Conservation (phyloP, 2,113 vertebrate species). For the Labeo rohita region DNA sequence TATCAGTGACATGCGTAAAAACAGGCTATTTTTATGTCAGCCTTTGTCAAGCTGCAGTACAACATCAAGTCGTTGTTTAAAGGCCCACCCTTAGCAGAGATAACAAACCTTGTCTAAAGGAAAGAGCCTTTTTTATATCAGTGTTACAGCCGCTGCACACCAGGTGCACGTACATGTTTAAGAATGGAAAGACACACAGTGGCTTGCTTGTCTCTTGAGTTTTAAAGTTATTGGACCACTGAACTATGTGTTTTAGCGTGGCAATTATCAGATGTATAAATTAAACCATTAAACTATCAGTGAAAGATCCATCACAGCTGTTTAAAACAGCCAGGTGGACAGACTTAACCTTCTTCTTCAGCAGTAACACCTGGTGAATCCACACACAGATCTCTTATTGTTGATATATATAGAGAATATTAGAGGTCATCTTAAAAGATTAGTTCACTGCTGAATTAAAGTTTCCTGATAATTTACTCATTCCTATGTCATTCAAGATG, state of each 20-base stretch:
- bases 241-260: not conserved
- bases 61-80: conserved; percentile 49
- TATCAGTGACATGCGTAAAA: conserved; percentile 49
- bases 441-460: too few species aligned
- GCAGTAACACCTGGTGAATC: conserved; percentile 32
- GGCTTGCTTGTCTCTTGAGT: not conserved
- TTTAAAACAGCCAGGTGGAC: conserved; percentile 31
- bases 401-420: conserved; percentile 3
- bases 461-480: too few species aligned
- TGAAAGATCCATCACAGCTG: conserved; percentile 28
- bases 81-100: conserved; percentile 43
- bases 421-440: not conserved
- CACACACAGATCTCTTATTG: conserved; percentile 41
- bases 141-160: conserved; percentile 19
- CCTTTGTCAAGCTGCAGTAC: conserved; percentile 47
- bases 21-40: conserved; percentile 47
- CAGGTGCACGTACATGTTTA: not conserved
- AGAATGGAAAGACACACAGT: not conserved
- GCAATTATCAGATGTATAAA: not conserved
- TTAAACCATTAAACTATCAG: conserved; percentile 5
- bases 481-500: too few species aligned
- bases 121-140: not conserved
- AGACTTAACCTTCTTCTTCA: not conserved
- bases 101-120: conserved; percentile 30
- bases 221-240: not conserved